Evolutionary conservation across 2,113 vertebrate species (phyloP).

Genomic region (Callipepla californica): DNA sequence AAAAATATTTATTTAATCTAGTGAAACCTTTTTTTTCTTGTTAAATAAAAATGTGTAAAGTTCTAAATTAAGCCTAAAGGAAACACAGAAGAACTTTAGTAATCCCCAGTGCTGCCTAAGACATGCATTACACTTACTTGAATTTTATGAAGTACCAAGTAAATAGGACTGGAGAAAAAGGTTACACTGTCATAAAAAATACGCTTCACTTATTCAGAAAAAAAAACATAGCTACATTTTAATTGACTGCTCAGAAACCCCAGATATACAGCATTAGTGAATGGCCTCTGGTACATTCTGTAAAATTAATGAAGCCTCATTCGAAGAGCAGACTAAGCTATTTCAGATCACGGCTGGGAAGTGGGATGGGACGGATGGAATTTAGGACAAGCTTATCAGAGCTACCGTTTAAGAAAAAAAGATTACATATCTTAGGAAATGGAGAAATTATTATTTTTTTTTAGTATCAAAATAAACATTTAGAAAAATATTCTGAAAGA

Average conservation of each 20-base stretch:
- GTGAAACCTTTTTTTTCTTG: not conserved
- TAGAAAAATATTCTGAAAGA: not conserved
- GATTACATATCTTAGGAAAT: not conserved
- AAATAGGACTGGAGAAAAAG: slow-evolving; percentile 15
- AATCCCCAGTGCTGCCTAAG: not conserved
- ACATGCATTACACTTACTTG: not conserved
- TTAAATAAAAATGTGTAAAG: not conserved
- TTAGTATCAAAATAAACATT: not conserved
- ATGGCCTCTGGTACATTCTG: not conserved
- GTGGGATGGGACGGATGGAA: not conserved
- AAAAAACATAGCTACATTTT: not conserved
- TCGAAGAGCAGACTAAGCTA: not conserved
- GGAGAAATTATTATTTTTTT: not conserved
- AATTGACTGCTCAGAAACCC: slow-evolving; percentile 19
- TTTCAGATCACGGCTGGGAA: not conserved
- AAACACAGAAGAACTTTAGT: not conserved
- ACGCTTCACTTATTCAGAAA: not conserved
- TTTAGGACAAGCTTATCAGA: not conserved
- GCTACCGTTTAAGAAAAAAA: not conserved
- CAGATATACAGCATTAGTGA: not conserved
- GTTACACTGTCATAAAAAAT: not conserved
- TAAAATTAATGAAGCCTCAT: slow-evolving; percentile 45
- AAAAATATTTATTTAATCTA: not conserved
- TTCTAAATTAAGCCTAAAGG: not conserved
- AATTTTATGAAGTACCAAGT: slow-evolving; percentile 40